Percentiles rank a stretch among this genome's conserved stretches.
Evolutionary conservation across 2,888 invertebrate genomes (phyloP).

Genomic region (Timandra comae): DNA sequence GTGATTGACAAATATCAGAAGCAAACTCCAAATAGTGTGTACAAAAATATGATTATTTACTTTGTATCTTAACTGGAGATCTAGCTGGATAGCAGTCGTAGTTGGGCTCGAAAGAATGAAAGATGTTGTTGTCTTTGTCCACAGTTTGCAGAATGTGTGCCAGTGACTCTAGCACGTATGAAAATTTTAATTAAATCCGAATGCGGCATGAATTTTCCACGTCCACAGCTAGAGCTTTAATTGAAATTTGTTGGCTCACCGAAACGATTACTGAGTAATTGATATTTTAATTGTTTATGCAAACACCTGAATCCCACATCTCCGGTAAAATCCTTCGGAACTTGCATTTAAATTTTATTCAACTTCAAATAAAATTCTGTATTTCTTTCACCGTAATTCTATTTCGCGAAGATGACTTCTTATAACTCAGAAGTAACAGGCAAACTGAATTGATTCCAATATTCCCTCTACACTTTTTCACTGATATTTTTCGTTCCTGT

Average conservation of each 20-base stretch:
- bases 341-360: constrained; percentile 9
- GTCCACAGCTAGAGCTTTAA: constrained; percentile 44
- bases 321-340: constrained; percentile 6
- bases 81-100: too few species aligned
- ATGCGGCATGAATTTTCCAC: constrained; percentile 44
- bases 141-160: constrained; percentile 15
- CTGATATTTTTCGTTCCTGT: constrained; percentile 69
- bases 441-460: constrained; percentile 65
- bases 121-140: constrained; percentile 11
- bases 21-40: too few species aligned
- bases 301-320: constrained; percentile 21
- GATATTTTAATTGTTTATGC: constrained; percentile 51
- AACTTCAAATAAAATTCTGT: constrained; percentile 10
- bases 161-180: constrained; percentile 28
- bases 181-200: constrained; percentile 44
- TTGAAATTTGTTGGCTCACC: constrained; percentile 47
- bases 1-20: too few species aligned
- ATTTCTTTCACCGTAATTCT: constrained; percentile 36
- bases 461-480: constrained; percentile 62
- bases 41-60: too few species aligned
- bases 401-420: constrained; percentile 46
- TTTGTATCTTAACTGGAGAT: too few species aligned
- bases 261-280: constrained; percentile 42
- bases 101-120: too few species aligned
- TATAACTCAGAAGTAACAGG: constrained; percentile 44